These are phyloP conservation scores for Phrynocephalus vlangalii DNA, from an alignment of 2,797 vertebrate genomes.

Conservation along the genomic window DNA sequence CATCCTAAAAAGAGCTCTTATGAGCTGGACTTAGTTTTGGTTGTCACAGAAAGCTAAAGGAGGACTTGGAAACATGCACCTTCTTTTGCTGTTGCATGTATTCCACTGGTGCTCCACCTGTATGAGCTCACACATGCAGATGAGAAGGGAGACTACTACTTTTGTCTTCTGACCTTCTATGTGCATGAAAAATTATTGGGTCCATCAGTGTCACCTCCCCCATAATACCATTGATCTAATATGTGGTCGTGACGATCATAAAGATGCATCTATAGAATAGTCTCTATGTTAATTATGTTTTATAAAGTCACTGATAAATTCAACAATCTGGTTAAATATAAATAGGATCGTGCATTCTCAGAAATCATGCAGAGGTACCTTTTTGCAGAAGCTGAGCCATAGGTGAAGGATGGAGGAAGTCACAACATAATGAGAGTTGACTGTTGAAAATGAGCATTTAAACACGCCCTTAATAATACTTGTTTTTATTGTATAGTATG, in stretches of 20 bases:
- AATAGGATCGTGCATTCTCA: background rate
- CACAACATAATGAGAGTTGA: background rate
- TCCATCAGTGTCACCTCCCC: background rate
- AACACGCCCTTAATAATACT: background rate
- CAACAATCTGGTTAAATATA: slow-evolving; percentile 3
- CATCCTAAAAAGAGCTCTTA: too few relatives aligned
- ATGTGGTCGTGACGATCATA: background rate
- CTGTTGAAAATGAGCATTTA: background rate
- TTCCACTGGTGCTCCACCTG: too few relatives aligned
- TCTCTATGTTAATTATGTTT: background rate
- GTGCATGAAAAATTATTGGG: background rate
- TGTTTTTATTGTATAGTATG: slow-evolving; percentile 9
- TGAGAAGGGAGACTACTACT: background rate
- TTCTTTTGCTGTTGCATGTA: too few relatives aligned
- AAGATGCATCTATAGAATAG: background rate
- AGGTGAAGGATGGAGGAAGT: background rate
- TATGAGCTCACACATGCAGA: background rate
- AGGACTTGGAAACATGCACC: too few relatives aligned
- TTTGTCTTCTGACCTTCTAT: background rate
- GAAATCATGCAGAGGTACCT: background rate
- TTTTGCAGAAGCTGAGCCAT: background rate
- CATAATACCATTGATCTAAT: background rate
- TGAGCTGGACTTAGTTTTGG: too few relatives aligned
- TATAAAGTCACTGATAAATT: background rate
- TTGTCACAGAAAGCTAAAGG: too few relatives aligned